Evolutionary conservation across 2,113 vertebrate genomes (phyloP).

Genomic region (Melanostigma gelatinosum): DNA sequence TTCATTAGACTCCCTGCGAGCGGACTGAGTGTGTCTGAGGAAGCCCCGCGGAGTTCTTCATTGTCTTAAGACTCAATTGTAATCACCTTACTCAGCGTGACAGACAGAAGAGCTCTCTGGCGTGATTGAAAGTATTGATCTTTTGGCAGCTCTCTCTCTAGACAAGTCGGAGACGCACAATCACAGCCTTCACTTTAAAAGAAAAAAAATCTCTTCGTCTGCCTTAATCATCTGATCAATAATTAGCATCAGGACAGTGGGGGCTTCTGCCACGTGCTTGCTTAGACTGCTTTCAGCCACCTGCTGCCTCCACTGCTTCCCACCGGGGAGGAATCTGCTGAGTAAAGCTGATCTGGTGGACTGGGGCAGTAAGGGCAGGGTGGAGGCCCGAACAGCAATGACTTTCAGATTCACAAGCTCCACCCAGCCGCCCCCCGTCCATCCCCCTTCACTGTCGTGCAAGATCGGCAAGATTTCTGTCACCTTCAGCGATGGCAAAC

Average conservation of each 20-base stretch:
- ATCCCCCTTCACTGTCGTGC: conserved; percentile 82
- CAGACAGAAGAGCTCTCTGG: conserved; percentile 92
- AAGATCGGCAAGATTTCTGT: conserved; percentile 88
- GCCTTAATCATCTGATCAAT: conserved; percentile 97
- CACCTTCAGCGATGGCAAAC: conserved; percentile 86
- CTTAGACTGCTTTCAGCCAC: conserved; percentile 79
- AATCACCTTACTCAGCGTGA: conserved; percentile 94
- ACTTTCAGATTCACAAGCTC: conserved; percentile 81
- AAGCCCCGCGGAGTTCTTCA: conserved; percentile 90
- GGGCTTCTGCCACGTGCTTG: conserved; percentile 88
- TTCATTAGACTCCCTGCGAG: conserved; percentile 90
- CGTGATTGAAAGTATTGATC: conserved; percentile 98
- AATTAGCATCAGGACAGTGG: conserved; percentile 89
- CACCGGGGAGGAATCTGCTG: conserved; percentile 91
- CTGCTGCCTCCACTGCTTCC: conserved; percentile 79
- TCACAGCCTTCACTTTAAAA: conserved; percentile 90
- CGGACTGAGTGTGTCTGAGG: conserved; percentile 86
- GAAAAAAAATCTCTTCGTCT: conserved; percentile 90
- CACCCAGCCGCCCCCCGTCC: conserved; percentile 62
- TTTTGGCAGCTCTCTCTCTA: conserved; percentile 63
- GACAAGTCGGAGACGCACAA: conserved; percentile 90
- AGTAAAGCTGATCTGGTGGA: conserved; percentile 92
- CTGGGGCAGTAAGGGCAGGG: conserved; percentile 86
- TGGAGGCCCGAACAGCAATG: conserved; percentile 81
- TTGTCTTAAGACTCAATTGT: conserved; percentile 96